Evolutionary conservation across 2,797 vertebrate species (phyloP).

Genomic region (Myotis daubentonii): DNA sequence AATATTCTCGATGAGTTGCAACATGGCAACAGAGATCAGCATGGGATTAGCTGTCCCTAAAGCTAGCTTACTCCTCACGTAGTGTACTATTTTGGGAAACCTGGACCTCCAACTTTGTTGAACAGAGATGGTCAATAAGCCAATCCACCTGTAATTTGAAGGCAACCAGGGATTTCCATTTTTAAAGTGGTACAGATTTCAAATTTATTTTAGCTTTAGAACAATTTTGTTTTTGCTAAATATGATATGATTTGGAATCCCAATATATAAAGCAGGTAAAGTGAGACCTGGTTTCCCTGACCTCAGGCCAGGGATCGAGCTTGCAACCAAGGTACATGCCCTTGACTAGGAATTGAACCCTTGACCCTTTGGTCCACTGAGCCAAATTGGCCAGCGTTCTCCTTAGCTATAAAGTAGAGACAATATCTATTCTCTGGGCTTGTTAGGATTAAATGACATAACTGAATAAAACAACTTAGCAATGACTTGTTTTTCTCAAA

Average conservation of each 20-base stretch:
- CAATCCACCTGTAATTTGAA: background rate
- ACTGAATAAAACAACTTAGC: background rate
- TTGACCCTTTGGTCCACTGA: too few relatives aligned
- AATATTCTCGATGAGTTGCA: background rate
- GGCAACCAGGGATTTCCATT: background rate
- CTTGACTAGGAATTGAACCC: too few relatives aligned
- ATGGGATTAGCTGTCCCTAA: constrained; percentile 50
- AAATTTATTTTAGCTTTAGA: constrained; percentile 13
- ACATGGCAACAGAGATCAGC: background rate
- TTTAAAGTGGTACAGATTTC: background rate
- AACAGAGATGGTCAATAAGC: constrained; percentile 33
- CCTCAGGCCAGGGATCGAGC: too few relatives aligned
- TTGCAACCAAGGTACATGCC: too few relatives aligned
- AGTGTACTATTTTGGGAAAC: constrained; percentile 56
- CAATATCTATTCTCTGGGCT: background rate
- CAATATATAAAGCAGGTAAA: background rate
- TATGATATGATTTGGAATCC: background rate
- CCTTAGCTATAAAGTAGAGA: background rate
- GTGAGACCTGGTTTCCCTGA: too few relatives aligned
- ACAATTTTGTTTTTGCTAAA: constrained; percentile 25
- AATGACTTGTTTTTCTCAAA: background rate
- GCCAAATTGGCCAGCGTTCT: background rate
- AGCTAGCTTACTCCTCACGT: background rate
- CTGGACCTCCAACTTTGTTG: background rate
- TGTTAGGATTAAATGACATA: background rate